Conservation (phyloP, 2,113 vertebrate genomes). For the Uropsilus gracilis region DNA sequence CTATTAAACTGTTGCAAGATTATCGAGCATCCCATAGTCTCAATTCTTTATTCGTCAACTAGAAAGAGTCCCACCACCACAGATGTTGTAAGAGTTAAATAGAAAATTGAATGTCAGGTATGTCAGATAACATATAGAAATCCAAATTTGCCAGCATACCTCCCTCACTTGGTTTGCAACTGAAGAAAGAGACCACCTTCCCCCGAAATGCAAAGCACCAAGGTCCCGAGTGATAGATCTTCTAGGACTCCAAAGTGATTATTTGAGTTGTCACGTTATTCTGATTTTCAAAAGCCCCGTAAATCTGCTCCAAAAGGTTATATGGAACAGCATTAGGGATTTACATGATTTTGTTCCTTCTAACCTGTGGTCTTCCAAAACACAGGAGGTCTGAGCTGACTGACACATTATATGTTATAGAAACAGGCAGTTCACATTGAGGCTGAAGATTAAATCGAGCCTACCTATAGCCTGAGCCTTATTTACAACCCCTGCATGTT, state of each 20-base stretch:
- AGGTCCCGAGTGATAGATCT: background rate
- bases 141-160: background rate
- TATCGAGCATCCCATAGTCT: background rate
- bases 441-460: background rate
- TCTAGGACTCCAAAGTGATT: background rate
- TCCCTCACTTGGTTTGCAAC: background rate
- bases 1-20: background rate
- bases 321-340: background rate
- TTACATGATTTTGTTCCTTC: background rate
- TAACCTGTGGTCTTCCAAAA: background rate
- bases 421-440: background rate
- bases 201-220: background rate
- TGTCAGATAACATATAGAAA: background rate
- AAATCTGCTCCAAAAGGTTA: background rate
- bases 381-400: background rate
- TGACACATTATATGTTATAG: background rate
- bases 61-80: background rate
- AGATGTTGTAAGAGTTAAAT: background rate
- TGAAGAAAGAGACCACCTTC: background rate
- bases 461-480: background rate
- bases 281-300: background rate
- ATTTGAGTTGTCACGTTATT: background rate
- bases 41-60: background rate
- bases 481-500: slow-evolving; percentile 40
- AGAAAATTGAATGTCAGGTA: background rate